These are phyloP conservation scores for Euschistus heros DNA, from an alignment of 1,140 invertebrate genomes.

Conservation along the genomic window DNA sequence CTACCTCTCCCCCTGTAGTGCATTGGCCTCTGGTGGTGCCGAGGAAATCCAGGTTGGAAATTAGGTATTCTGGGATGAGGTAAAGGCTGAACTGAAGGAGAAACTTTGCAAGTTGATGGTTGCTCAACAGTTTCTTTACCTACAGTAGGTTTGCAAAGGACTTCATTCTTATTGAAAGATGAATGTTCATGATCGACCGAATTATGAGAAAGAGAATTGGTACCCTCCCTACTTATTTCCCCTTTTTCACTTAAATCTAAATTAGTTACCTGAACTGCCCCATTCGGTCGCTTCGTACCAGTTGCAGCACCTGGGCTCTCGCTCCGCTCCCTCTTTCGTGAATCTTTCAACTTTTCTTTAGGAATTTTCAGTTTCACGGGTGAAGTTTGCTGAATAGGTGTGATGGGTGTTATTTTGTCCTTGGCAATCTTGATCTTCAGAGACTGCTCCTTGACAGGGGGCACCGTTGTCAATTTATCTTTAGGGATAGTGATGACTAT, in stretches of 20 bases:
- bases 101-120: too few species aligned
- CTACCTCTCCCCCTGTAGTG: background rate
- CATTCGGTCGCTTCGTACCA: constrained; percentile 22
- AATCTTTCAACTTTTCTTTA: constrained; percentile 26
- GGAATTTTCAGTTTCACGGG: constrained; percentile 24
- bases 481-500: constrained; percentile 26
- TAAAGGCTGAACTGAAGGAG: background rate
- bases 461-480: constrained; percentile 20
- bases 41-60: background rate
- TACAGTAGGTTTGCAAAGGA: background rate
- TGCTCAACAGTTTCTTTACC: background rate
- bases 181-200: background rate
- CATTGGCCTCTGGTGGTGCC: background rate
- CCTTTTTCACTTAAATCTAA: background rate
- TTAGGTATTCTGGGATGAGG: constrained; percentile 1
- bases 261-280: constrained; percentile 23
- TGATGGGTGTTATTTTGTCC: constrained; percentile 20
- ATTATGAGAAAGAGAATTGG: background rate
- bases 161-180: background rate
- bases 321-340: constrained; percentile 24
- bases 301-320: constrained; percentile 16
- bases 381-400: background rate
- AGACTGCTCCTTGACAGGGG: constrained; percentile 10
- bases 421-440: constrained; percentile 25
- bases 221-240: background rate